Evolutionary conservation across 2,113 vertebrate genomes (phyloP), one percentile per base, ranked within the genome.

Genomic region (Ariopsis seemanni): DNA sequence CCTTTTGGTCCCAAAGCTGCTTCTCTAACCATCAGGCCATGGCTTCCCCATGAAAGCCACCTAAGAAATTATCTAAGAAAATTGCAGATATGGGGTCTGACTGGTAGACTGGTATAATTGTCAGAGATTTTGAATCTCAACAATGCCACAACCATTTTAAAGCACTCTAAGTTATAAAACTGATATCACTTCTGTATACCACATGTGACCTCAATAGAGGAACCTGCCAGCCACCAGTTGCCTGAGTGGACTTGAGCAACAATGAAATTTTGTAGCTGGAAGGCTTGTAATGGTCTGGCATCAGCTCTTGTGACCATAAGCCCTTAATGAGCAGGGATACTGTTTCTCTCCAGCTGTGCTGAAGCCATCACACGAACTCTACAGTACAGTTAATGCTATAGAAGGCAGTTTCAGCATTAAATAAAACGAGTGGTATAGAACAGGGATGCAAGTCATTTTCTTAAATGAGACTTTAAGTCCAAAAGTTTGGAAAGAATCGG

Each of bases 301-400:
- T 85, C 77, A 82, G 85, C 20, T 12, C 72, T 42, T 42, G 50
- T 1, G 42, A 22, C 80, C 48, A 81, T 60, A 81, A 48, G 79
- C 27, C 55, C 79, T 88, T 90, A 88, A 90, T 83, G 80, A 83
- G 84, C 60, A 82, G 57, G 7, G 57, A 42, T 60, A 71, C 27
- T 34, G 77, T 82, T 86, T 83, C 71, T 63, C 11, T 88, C 86
- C 86, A 34, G 53, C 86, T 88, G 89, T 25, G 84, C 34, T 53
- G 15, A 86, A 81, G 60, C n/a, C 8, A 5, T 48, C 86, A 83
- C 72, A 27, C 78, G 2, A n/a, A 42, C 11, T 71, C 57, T 60
- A 74, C 77, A 72, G 10, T 72, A 58, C 22, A 22, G 55, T 48
- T 87, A 57, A 87, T 78, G 65, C 74, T n/a, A 17, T 4, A 30